Evolutionary conservation across 2,797 vertebrate species (phyloP), one percentile per base, ranked within the genome.

Genomic region (Hirundo rustica): DNA sequence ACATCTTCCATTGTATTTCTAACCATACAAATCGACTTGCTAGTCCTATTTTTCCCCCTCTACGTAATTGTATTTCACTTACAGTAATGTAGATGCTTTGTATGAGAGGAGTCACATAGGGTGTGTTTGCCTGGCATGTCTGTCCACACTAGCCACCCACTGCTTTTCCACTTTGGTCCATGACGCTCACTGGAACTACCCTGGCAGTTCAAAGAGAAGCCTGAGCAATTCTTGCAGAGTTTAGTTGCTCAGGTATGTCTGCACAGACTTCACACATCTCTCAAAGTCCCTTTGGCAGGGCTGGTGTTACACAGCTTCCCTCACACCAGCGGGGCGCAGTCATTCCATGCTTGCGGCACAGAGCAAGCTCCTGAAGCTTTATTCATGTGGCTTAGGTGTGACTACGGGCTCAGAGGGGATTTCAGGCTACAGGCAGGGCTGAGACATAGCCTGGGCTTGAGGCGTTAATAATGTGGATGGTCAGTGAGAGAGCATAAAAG

Each of bases 401-500:
- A 86, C 73, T 58, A 0, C 18, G 70, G 62, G n/a, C 66, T 78
- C 38, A 72, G 72, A 78, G 79, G 51, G 36, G 26, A 93, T 95
- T 92, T 77, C 73, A 90, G 76, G 51, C 76, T 75, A 58, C 60
- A 50, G 61, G 90, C 84, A 83, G 81, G 73, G 54, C 67, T 80
- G 67, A 91, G 81, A 74, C 89, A 44, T 65, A 75, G 79, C 34
- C 51, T 72, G 42, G 47, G 47, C 54, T 90, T 72, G 26, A 78
- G 51, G 44, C 70, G 58, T 91, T 95, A 95, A 66, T 96, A 88
- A 91, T 48, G 68, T 65, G 66, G 47, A 57, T 48, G 76, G 73
- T 61, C 76, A 90, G 11, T 76, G 76, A 95, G 76, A 75, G 74
- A 88, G 70, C 61, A 66, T 91, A 68, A 94, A 92, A 95, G 62